A percentile compares a stretch with the other conserved stretches of the same genome.
These are phyloP conservation scores for Trachops cirrhosus DNA, from an alignment of 2,797 vertebrate genomes.

Conservation along the genomic window DNA sequence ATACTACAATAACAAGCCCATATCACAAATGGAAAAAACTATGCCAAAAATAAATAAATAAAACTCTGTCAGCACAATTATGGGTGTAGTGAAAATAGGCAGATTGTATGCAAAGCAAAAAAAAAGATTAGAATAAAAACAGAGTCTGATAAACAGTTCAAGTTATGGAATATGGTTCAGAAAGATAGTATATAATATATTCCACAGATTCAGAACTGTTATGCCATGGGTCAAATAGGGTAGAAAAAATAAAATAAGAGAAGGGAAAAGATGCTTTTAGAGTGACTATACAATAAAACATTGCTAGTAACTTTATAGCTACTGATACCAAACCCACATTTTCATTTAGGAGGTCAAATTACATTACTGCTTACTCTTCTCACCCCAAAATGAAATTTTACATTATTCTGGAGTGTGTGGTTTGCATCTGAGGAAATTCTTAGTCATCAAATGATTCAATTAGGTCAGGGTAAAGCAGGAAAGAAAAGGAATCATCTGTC, in stretches of 20 bases:
- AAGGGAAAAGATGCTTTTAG: background rate
- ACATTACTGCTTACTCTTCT: background rate
- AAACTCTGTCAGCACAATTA: background rate
- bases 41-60: background rate
- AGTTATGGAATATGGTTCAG: background rate
- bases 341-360: background rate
- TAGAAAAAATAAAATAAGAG: background rate
- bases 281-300: background rate
- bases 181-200: background rate
- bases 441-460: background rate
- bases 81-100: background rate
- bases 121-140: background rate
- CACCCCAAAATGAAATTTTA: background rate
- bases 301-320: background rate
- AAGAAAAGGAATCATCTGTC: background rate
- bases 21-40: constrained; percentile 20
- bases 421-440: background rate
- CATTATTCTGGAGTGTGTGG: background rate
- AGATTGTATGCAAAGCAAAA: background rate
- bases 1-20: constrained; percentile 7
- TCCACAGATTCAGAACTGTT: background rate
- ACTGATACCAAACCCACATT: background rate
- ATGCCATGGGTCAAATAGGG: background rate
- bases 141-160: background rate
- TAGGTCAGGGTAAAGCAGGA: background rate